Evolutionary conservation across 2,113 vertebrate genomes (phyloP).

Genomic region (Trogon melanurus): DNA sequence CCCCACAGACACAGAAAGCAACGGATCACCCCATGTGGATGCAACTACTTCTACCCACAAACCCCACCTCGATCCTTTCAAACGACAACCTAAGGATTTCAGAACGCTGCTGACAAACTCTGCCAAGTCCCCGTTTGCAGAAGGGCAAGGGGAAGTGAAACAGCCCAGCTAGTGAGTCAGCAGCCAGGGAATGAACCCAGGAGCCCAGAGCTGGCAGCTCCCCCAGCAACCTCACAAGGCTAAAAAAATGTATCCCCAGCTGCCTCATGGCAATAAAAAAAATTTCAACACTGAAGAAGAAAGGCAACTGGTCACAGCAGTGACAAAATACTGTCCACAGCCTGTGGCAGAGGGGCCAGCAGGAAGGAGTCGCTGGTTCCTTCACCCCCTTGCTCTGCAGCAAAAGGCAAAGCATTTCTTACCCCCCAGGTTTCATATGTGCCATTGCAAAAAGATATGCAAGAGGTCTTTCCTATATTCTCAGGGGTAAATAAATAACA

Average conservation of each 20-base stretch:
- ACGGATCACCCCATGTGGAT: fast-evolving
- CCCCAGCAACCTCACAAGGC: fast-evolving
- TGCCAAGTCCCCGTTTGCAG: background rate
- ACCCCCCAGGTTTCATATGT: fast-evolving
- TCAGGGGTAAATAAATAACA: background rate
- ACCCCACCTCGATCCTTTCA: background rate
- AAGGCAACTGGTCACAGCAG: background rate
- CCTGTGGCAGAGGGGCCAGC: background rate
- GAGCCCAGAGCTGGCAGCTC: background rate
- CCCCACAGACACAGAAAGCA: background rate
- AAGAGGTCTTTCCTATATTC: background rate
- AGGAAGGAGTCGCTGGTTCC: background rate
- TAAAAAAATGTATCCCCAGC: background rate
- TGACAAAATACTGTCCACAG: background rate
- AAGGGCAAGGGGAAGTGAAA: constrained; percentile 26
- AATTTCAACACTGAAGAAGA: background rate
- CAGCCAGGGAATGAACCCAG: background rate
- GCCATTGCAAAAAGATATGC: background rate
- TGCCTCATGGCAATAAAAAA: background rate
- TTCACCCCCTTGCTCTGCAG: background rate
- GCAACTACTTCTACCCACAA: background rate
- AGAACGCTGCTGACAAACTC: background rate
- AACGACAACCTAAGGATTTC: background rate
- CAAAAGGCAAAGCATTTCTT: background rate
- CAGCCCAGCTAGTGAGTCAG: background rate